Evolutionary conservation across 2,888 invertebrate genomes (phyloP).

Genomic region (Luperina nickerlii): DNA sequence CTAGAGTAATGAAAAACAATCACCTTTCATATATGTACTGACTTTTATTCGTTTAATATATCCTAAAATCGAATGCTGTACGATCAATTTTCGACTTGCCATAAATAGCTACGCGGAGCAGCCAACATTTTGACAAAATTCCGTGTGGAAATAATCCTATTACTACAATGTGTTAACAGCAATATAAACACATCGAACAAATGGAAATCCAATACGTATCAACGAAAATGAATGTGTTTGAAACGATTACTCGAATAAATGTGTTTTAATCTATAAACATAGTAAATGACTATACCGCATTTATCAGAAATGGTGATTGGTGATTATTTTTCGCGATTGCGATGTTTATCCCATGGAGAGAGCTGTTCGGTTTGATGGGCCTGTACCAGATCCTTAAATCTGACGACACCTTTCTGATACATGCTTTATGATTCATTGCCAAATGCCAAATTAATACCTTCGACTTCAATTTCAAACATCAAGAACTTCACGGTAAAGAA

Average conservation of each 20-base stretch:
- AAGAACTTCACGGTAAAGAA: not conserved
- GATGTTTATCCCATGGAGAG: too few species aligned
- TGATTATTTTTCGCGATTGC: too few species aligned
- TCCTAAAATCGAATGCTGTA: not conserved
- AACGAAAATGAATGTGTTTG: not conserved
- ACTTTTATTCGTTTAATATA: not conserved
- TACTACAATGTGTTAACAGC: not conserved
- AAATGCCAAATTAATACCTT: not conserved
- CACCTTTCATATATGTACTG: not conserved
- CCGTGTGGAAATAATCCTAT: conserved; percentile 5
- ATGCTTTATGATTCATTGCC: not conserved
- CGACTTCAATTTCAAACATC: not conserved
- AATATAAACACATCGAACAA: not conserved
- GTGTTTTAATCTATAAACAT: not conserved
- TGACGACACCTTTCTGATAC: not conserved
- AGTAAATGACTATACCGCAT: not conserved
- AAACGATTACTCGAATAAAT: conserved; percentile 2
- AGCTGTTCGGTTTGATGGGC: not conserved
- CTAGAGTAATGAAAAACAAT: not conserved
- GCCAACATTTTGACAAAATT: not conserved
- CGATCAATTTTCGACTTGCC: conserved; percentile 11
- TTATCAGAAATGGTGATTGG: not conserved
- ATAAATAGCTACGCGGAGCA: not conserved
- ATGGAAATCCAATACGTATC: conserved; percentile 1
- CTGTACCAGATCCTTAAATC: not conserved